phyloP scores from a whole-genome alignment of 1,140 invertebrate species.

The Pissodes strobi region DNA sequence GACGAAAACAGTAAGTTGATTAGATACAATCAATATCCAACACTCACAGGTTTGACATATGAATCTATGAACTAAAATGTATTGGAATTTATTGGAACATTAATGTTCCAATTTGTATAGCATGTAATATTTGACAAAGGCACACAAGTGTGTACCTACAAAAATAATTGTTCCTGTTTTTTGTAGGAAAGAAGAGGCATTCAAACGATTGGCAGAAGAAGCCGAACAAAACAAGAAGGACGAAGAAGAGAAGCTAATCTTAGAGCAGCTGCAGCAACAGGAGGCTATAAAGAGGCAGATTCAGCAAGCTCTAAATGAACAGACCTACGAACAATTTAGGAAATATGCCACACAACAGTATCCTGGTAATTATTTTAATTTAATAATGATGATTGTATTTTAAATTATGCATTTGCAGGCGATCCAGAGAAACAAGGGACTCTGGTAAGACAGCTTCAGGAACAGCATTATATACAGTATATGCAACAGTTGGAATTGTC shows the following conservation, averaged over 20 bases:
- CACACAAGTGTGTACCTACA: too few relatives aligned
- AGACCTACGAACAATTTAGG: conserved; percentile 93
- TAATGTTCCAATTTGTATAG: too few relatives aligned
- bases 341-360: conserved; percentile 94
- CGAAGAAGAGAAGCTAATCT: conserved; percentile 64
- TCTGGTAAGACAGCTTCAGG: conserved; percentile 90
- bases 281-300: conserved; percentile 78
- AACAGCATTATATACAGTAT: conserved; percentile 97
- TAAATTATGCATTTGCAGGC: too few relatives aligned
- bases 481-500: conserved; percentile 81
- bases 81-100: too few relatives aligned
- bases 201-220: conserved; percentile 55
- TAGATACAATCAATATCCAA: too few relatives aligned
- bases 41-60: too few relatives aligned
- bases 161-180: conserved; percentile 46
- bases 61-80: too few relatives aligned
- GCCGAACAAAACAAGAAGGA: conserved; percentile 64
- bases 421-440: conserved; percentile 92
- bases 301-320: conserved; percentile 94
- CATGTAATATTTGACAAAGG: too few relatives aligned
- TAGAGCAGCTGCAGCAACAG: conserved; percentile 64
- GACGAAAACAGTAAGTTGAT: conserved; percentile 67
- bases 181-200: conserved; percentile 50
- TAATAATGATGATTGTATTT: too few relatives aligned
- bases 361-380: too few relatives aligned